Base-by-base conservation (phyloP, 1,140 invertebrate species). In the Brachionus rotundiformis region DNA sequence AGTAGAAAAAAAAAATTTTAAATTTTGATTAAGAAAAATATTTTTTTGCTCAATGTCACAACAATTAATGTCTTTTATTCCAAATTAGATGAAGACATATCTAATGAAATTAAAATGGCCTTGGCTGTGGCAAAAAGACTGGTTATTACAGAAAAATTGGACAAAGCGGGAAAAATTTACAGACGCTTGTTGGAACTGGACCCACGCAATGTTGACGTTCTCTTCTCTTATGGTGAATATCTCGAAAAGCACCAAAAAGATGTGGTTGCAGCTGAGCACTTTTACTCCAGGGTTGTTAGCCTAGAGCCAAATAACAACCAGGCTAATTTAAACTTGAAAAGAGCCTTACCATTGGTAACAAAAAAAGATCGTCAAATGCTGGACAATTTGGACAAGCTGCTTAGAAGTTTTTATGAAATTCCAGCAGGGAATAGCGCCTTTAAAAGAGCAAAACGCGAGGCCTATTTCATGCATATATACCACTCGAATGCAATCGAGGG, bases 401-500 rank as follows among this genome's bases (percentile, higher is more conserved):
- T 94, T 63, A 91, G 94, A 85, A 89, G 91, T 29, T 89, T 98
- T 16, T 91, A 93, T 23, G 91, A 91, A 16, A 93, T 95, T 83
- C 93, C 95, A 59, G 90, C 91, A 41, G 92, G 92, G 87, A 89
- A 91, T 2, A 92, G 93, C 13, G 54, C 61, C 10, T 89, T 97
- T 76, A 90, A 93, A 82, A 90, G 94, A 83, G 92, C 94, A 1
- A 98, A 96, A 85, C 94, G 94, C 85, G 94, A 97, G 87, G 93
- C 94, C 13, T 98, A 96, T 87, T 96, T 95, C 86, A 92, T 94
- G 85, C 94, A 98, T 87, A 95, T 98, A 81, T 97, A 98, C 88
- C 96, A 98, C 85, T 97, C 95, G 2, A 95, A 96, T 77, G 96
- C 94, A 36, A 96, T 98, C 83, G 96, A 98, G 89, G 96, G 96